Evolutionary conservation across 1,140 invertebrate genomes (phyloP).

Genomic region (Pseudomyrmex gracilis): DNA sequence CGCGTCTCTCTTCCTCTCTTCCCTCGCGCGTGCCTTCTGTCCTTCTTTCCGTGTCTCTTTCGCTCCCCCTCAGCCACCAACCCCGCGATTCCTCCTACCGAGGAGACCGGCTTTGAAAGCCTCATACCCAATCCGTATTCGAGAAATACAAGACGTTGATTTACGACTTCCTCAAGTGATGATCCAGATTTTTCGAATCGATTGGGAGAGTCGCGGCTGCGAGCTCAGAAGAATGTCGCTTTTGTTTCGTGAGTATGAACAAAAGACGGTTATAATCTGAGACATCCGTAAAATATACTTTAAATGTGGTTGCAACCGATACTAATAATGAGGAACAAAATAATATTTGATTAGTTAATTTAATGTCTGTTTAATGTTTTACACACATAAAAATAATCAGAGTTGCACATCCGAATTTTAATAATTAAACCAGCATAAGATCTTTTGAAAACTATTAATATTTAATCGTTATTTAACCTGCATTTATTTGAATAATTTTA

Average conservation of each 20-base stretch:
- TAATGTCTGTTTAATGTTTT: not conserved
- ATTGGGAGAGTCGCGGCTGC: slow-evolving; percentile 34
- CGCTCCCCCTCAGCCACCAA: not conserved
- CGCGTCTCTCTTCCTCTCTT: slow-evolving; percentile 54
- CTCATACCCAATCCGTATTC: slow-evolving; percentile 60
- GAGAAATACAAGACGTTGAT: slow-evolving; percentile 62
- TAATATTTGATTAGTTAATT: not conserved
- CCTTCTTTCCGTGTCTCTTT: slow-evolving; percentile 47
- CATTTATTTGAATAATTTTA: slow-evolving; percentile 12
- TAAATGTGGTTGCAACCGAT: not conserved
- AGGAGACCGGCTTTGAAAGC: slow-evolving; percentile 68
- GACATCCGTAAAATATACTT: not conserved
- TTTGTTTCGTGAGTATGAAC: slow-evolving; percentile 50
- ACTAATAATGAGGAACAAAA: not conserved
- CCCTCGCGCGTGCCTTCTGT: slow-evolving; percentile 50
- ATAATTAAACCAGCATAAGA: no score
- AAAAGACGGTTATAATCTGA: slow-evolving; percentile 6
- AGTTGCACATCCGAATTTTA: no score
- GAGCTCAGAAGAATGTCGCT: slow-evolving; percentile 38
- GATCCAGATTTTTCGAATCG: slow-evolving; percentile 59
- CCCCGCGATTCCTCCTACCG: slow-evolving; percentile 41
- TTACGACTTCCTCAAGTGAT: slow-evolving; percentile 61
- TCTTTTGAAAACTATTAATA: no score
- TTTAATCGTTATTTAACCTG: not conserved
- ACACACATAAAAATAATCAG: not conserved